These are phyloP conservation scores for Buathra laborator DNA, from an alignment of 2,888 invertebrate genomes.

Conservation along the genomic window DNA sequence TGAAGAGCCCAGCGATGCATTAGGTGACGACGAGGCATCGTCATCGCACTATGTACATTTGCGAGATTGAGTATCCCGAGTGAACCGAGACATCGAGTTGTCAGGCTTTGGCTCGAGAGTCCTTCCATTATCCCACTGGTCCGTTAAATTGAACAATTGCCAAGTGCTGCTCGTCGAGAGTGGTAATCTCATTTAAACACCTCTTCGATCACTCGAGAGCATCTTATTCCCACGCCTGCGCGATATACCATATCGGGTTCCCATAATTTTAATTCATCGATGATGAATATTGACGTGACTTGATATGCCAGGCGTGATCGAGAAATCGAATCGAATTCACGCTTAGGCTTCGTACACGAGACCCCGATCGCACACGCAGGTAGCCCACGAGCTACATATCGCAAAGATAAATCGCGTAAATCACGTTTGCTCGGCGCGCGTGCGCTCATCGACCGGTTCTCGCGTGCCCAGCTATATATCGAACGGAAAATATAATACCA, in stretches of 20 bases:
- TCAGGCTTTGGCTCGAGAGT: constrained; percentile 34
- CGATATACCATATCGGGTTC: constrained; percentile 42
- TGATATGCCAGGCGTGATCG: constrained; percentile 37
- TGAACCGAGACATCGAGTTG: constrained; percentile 58
- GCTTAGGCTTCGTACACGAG: constrained; percentile 20
- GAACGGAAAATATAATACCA: constrained; percentile 35
- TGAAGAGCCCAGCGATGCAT: constrained; percentile 33
- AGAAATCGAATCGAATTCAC: constrained; percentile 60
- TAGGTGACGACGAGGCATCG: constrained; percentile 5
- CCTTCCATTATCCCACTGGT: constrained; percentile 45
- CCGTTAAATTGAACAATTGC: constrained; percentile 81
- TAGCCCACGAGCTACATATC: constrained; percentile 23
- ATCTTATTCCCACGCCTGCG: constrained; percentile 60
- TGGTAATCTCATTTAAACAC: constrained; percentile 58
- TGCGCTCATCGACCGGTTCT: constrained; percentile 58
- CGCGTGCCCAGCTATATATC: constrained; percentile 49
- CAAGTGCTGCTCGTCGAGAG: constrained; percentile 64
- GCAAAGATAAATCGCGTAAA: constrained; percentile 60
- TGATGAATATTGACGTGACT: constrained; percentile 55
- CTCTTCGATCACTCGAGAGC: constrained; percentile 47
- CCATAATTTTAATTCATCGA: constrained; percentile 52
- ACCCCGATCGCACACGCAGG: constrained; percentile 28
- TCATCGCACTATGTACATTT: constrained; percentile 20
- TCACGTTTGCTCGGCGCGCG: constrained; percentile 44
- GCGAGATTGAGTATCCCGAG: constrained; percentile 51